Percentiles rank a stretch among this genome's conserved stretches.
These are phyloP conservation scores for Apostichopus japonicus DNA, from an alignment of 35 echinoderm and acorn worm genomes.

Conservation along the genomic window DNA sequence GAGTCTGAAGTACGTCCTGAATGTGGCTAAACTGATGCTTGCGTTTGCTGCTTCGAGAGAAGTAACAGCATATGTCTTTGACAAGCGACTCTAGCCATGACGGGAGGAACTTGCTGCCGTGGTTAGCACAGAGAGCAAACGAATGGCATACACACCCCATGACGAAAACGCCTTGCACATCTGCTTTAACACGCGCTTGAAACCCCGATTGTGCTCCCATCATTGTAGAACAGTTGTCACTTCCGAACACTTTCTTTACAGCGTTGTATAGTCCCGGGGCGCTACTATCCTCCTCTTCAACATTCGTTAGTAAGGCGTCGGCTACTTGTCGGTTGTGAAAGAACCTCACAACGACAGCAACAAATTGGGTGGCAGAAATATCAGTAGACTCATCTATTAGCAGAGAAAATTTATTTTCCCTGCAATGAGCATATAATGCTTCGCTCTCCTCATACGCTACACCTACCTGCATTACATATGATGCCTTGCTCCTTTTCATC, in stretches of 20 bases:
- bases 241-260: slow-evolving; percentile 19
- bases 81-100: slow-evolving; percentile 37
- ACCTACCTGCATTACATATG: slow-evolving; percentile 58
- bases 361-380: slow-evolving; percentile 26
- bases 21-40: background rate
- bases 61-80: slow-evolving; percentile 51
- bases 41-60: slow-evolving; percentile 55
- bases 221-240: slow-evolving; percentile 61
- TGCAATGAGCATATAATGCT: slow-evolving; percentile 37
- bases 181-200: slow-evolving; percentile 38
- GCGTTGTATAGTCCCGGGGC: slow-evolving; percentile 27
- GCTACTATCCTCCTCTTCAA: slow-evolving; percentile 29
- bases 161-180: slow-evolving; percentile 8
- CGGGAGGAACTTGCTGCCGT: slow-evolving; percentile 28
- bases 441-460: slow-evolving; percentile 38
- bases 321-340: slow-evolving; percentile 29
- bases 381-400: slow-evolving; percentile 55
- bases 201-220: slow-evolving; percentile 34
- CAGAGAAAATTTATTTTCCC: slow-evolving; percentile 26
- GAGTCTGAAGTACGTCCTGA: slow-evolving; percentile 1
- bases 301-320: slow-evolving; percentile 30
- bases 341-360: slow-evolving; percentile 26
- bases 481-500: slow-evolving; percentile 53
- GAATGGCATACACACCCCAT: slow-evolving; percentile 52
- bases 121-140: slow-evolving; percentile 34